Conservation (phyloP, 1,140 invertebrate species). For the Bombyx mori region ASM3026992v2 NC_085110.1:10072501-10073000, state of each 20-base stretch:
- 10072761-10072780: slow-evolving; percentile 68
- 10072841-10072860: slow-evolving; percentile 69
- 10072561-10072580: no score
- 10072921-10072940: slow-evolving; percentile 37
- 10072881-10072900: slow-evolving; percentile 63
- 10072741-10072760: slow-evolving; percentile 68
- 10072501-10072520: no score
- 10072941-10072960: no score
- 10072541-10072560: no score
- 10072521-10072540: no score
- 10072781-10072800: slow-evolving; percentile 73
- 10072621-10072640: no score
- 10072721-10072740: slow-evolving; percentile 66
- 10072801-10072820: slow-evolving; percentile 68
- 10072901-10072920: slow-evolving; percentile 53
- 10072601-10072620: no score
- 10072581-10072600: no score
- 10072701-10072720: slow-evolving; percentile 65
- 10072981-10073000: no score
- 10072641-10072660: no score
- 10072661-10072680: slow-evolving; percentile 4
- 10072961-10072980: no score
- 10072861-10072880: slow-evolving; percentile 71
- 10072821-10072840: slow-evolving; percentile 71
- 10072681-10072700: slow-evolving; percentile 53